Base-by-base conservation (phyloP, 2,113 vertebrate genomes). In the Microcebus jonahi region DNA sequence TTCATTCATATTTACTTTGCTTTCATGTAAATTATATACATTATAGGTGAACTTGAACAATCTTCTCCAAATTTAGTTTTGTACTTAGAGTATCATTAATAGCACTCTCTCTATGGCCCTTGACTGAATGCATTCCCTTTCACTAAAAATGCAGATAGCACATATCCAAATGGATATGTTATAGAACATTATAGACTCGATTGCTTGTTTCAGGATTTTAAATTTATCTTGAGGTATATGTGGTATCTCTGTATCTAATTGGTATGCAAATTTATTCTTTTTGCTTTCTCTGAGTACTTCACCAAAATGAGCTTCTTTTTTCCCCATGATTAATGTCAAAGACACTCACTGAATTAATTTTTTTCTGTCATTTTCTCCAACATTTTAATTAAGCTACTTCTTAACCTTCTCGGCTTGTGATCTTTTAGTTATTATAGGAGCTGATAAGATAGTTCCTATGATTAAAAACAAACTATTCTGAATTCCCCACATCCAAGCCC, bases 211-310 rank as follows among this genome's bases (percentile, higher is more conserved):
- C 27, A 68, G 53, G 25, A 80, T 82, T 91, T 95, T 92, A 97
- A 93, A 91, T 88, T 94, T 90, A 85, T 75, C 85, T 65, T 81
- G 31, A 88, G 85, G 57, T 95, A 61, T 75, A 11, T n/a, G 20
- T 88, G 34, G 25, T 76, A 79, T 85, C 36, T 95, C 89, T 77
- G 57, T 82, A 90, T 48, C 67, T 73, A 96, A 92, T 86, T 88
- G 36, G 29, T 42, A 95, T 96, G 94, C 57, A 97, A 91, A 96
- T 94, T 92, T 95, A 97, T 83, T 95, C 77, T 95, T 79, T 96
- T 94, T 94, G 39, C 48, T 25, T 95, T 97, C 94, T 59, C 34
- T 67, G 96, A 88, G 15, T 50, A 90, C n/a, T 79, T 18, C 45
- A 95, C 31, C 45, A 76, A 93, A 95, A 88, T 67, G 68, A 96